A percentile compares a stretch with the other conserved stretches of the same genome.
phyloP scores from a whole-genome alignment of 1,140 invertebrate genomes.

The Eulimnadia texana region DNA sequence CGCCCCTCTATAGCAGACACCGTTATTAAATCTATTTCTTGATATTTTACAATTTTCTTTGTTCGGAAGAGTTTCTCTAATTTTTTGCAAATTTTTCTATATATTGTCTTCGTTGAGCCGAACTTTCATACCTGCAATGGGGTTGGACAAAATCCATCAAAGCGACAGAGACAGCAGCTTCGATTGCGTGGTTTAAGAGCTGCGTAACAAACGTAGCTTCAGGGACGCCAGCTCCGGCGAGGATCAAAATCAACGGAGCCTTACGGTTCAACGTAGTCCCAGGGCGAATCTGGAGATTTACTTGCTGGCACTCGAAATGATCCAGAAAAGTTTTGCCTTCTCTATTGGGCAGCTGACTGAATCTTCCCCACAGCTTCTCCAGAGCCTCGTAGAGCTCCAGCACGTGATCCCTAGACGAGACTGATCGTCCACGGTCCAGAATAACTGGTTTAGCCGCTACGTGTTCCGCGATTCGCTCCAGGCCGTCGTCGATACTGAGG shows the following conservation, averaged over 20 bases:
- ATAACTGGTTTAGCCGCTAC: background rate
- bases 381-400: background rate
- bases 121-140: background rate
- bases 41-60: too few species aligned
- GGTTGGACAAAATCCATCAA: background rate
- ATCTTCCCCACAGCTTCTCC: constrained; percentile 2
- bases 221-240: background rate
- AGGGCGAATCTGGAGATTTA: background rate
- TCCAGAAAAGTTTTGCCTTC: constrained; percentile 11
- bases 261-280: background rate
- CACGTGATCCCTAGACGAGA: background rate
- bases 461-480: background rate
- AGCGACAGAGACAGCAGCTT: constrained; percentile 1
- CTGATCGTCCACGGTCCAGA: background rate
- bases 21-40: too few species aligned
- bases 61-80: too few species aligned
- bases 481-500: background rate
- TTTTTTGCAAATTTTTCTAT: too few species aligned
- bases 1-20: too few species aligned
- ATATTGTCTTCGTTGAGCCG: too few species aligned
- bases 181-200: background rate
- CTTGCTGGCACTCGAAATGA: constrained; percentile 8
- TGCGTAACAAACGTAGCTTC: background rate
- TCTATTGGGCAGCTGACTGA: constrained; percentile 2
- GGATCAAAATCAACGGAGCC: background rate